Base-by-base conservation (phyloP, 2,797 vertebrate genomes). In the Anomalospiza imberbis region DNA sequence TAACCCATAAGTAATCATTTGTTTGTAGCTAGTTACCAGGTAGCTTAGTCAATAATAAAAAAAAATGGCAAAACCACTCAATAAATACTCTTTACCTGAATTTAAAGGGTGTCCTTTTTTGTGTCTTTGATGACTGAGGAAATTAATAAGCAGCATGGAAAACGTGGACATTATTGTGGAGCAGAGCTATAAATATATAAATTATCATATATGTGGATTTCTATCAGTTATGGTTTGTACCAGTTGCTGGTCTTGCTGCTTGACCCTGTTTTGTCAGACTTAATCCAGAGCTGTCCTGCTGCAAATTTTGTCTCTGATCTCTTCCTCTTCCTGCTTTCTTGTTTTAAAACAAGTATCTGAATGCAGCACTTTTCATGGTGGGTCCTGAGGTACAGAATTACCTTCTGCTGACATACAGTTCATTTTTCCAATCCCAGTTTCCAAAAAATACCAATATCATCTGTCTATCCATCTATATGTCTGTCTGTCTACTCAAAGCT, bases 1-100 rank as follows among this genome's bases (percentile, higher is more conserved):
- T 71, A 45, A 88, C 44, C 89, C 68, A 45, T 14, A n/a, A 91
- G 65, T 87, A 96, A 95, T 81, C 87, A 92, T 94, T 95, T 91
- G 50, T 95, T 81, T 84, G 66, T 16, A 74, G 85, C 63, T 48
- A 73, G 89, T 94, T 94, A 38, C 29, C 10, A 29, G 16, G 68
- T 18, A 86, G 10, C 28, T 91, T 45, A 76, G 60, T 51, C 67
- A 66, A 70, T 62, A 66, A 68, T 28, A 85, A 65, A 3, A 57
- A 63, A 74, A 85, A 88, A 80, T n/a, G 17, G 10, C 13, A 73
- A 77, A 91, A 60, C 3, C 0, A 2, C 13, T 73, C 28, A 29
- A 38, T 44, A 76, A 58, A 63, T 61, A 31, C 17, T 51, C 47
- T 62, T 25, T 19, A 50, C 13, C 24, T 55, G 17, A 50, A 79